Percentiles rank a stretch among this genome's conserved stretches.
Conservation (phyloP, 2,797 vertebrate genomes). For the Danionella dracula region DNA sequence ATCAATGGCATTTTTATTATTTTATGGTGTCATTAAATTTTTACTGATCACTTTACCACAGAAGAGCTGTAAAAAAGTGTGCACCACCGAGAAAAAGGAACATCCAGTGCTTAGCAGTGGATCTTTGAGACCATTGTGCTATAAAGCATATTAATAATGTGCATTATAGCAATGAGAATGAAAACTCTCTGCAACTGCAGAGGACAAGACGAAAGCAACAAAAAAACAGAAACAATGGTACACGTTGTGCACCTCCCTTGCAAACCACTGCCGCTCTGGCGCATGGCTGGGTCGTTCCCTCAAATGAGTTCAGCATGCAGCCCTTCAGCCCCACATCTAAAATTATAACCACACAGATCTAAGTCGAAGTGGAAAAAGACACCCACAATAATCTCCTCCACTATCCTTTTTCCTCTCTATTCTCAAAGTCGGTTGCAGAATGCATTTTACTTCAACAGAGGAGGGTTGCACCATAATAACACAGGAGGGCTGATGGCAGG, state of each 20-base stretch:
- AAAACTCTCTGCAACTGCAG: background rate
- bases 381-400: conserved; percentile 68
- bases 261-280: conserved; percentile 71
- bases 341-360: conserved; percentile 66
- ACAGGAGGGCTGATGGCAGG: conserved; percentile 61
- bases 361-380: conserved; percentile 73
- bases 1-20: conserved; percentile 99
- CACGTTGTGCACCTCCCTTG: conserved; percentile 68
- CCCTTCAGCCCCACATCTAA: conserved; percentile 73
- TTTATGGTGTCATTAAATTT: conserved; percentile 99
- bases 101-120: conserved; percentile 69
- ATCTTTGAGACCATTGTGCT: conserved; percentile 70
- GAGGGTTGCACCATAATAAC: conserved; percentile 62
- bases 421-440: conserved; percentile 67
- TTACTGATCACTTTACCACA: conserved; percentile 98
- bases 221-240: conserved; percentile 61
- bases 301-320: conserved; percentile 79
- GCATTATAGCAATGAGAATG: conserved; percentile 30
- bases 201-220: conserved; percentile 19
- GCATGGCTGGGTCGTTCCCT: conserved; percentile 67
- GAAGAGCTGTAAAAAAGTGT: conserved; percentile 88
- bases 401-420: conserved; percentile 60
- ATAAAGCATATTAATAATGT: conserved; percentile 80
- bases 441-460: conserved; percentile 64
- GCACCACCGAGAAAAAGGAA: conserved; percentile 79